A percentile compares a stretch with the other conserved stretches of the same genome.
phyloP scores from a whole-genome alignment of 2,888 invertebrate genomes.

The Melanophora roralis region DNA sequence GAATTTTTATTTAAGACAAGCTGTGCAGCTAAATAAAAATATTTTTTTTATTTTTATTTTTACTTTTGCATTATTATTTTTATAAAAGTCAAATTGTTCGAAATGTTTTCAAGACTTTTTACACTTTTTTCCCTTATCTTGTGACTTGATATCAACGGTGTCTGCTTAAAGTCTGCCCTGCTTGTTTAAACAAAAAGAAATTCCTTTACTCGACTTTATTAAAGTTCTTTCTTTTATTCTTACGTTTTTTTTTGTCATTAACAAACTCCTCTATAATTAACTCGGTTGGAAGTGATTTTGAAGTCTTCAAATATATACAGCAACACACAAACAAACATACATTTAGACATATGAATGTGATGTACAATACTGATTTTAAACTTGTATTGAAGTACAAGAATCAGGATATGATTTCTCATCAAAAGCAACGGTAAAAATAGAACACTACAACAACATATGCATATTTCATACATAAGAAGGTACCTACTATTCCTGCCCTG shows the following conservation, averaged over 20 bases:
- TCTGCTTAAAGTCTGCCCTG: slow-evolving; percentile 51
- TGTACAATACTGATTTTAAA: slow-evolving; percentile 16
- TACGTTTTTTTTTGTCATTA: slow-evolving; percentile 51
- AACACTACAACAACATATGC: not conserved
- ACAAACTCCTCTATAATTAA: slow-evolving; percentile 65
- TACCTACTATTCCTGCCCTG: no score
- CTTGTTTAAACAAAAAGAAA: slow-evolving; percentile 21
- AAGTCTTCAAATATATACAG: slow-evolving; percentile 28
- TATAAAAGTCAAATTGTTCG: slow-evolving; percentile 45
- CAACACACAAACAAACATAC: not conserved
- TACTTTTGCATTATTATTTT: slow-evolving; percentile 19
- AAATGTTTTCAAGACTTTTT: slow-evolving; percentile 46
- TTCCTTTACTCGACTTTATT: slow-evolving; percentile 41
- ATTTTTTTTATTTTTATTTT: not conserved
- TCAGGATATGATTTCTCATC: slow-evolving; percentile 54
- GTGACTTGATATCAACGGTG: slow-evolving; percentile 39
- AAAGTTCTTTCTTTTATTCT: not conserved
- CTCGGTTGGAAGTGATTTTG: slow-evolving; percentile 65
- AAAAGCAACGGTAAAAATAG: slow-evolving; percentile 49
- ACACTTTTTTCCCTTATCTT: slow-evolving; percentile 57
- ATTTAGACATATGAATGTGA: not conserved
- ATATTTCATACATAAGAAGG: no score
- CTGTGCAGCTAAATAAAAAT: slow-evolving; percentile 15
- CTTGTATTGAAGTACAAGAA: no score
- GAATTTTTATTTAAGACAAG: slow-evolving; percentile 10